Percentiles rank a stretch among this genome's conserved stretches.
Evolutionary conservation across 2,888 invertebrate species (phyloP).

Genomic region (Diogma glabrata): DNA sequence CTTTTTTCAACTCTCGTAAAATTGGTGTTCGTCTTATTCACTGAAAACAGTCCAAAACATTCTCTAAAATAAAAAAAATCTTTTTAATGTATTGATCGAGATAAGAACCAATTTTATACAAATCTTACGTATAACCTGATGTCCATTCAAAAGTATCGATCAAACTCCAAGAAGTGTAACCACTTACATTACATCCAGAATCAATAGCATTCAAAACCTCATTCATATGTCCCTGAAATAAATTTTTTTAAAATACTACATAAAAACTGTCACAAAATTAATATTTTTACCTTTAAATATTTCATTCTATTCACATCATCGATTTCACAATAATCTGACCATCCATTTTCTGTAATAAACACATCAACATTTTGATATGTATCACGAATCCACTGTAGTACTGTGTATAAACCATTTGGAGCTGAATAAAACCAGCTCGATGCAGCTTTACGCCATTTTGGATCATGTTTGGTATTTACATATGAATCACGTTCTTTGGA

Average conservation of each 20-base stretch:
- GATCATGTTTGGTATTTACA: constrained; percentile 20
- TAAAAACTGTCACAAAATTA: too few relatives aligned
- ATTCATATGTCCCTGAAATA: constrained; percentile 25
- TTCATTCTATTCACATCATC: constrained; percentile 29
- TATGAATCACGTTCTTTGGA: constrained; percentile 41
- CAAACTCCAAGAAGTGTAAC: constrained; percentile 49
- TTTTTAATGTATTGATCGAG: too few relatives aligned
- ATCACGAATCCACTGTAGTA: constrained; percentile 14
- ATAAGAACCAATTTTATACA: too few relatives aligned
- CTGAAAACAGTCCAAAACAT: too few relatives aligned
- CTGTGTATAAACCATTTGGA: constrained; percentile 25
- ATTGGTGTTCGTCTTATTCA: too few relatives aligned
- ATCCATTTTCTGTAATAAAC: constrained; percentile 45
- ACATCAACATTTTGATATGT: constrained; percentile 24
- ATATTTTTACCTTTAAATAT: constrained; percentile 12
- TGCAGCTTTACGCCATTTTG: constrained; percentile 24
- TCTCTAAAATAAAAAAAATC: too few relatives aligned
- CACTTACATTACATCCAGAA: constrained; percentile 36
- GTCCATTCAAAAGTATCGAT: constrained; percentile 56
- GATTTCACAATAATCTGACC: constrained; percentile 29
- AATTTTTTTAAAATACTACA: too few relatives aligned
- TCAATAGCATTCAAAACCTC: constrained; percentile 26
- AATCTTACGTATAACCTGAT: constrained; percentile 44
- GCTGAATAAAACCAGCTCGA: constrained; percentile 27
- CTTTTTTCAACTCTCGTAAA: too few relatives aligned